A percentile compares a stretch with the other conserved stretches of the same genome.
Evolutionary conservation across 2,113 vertebrate species (phyloP).

Genomic region (Dendrocopos noguchii): DNA sequence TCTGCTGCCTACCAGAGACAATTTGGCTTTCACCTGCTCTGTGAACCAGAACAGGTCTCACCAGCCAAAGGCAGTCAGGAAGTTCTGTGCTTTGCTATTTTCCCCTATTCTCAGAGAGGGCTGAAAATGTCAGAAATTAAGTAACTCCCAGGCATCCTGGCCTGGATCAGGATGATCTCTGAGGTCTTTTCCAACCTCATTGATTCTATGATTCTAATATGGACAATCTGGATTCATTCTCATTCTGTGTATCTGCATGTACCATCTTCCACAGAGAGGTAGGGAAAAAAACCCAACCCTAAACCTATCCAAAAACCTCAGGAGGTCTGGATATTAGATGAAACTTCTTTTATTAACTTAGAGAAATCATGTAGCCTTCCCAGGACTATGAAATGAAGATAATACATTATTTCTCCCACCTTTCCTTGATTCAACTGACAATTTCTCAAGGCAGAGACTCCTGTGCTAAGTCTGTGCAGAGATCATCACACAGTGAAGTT

Average conservation of each 20-base stretch:
- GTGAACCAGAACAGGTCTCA: background rate
- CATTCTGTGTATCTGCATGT: too few species aligned
- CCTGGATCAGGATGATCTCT: too few species aligned
- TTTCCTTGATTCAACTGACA: background rate
- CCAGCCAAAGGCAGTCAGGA: background rate
- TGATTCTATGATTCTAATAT: too few species aligned
- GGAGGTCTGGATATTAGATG: background rate
- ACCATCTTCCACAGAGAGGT: too few species aligned
- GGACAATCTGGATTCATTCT: too few species aligned
- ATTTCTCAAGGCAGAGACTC: background rate
- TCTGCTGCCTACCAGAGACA: too few species aligned
- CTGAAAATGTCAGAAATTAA: background rate
- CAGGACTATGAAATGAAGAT: background rate
- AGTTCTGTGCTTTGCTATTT: background rate
- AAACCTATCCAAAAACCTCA: too few species aligned
- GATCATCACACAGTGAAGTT: background rate
- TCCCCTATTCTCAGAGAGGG: background rate
- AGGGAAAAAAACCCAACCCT: background rate
- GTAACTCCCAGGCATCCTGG: background rate
- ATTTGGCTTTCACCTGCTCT: background rate
- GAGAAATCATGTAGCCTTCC: background rate
- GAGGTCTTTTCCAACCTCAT: too few species aligned
- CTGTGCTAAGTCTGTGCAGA: accelerated
- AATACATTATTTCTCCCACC: background rate
- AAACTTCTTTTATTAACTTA: background rate